Evolutionary conservation across 1,140 invertebrate species (phyloP).

Genomic region (Papilio machaon): DNA sequence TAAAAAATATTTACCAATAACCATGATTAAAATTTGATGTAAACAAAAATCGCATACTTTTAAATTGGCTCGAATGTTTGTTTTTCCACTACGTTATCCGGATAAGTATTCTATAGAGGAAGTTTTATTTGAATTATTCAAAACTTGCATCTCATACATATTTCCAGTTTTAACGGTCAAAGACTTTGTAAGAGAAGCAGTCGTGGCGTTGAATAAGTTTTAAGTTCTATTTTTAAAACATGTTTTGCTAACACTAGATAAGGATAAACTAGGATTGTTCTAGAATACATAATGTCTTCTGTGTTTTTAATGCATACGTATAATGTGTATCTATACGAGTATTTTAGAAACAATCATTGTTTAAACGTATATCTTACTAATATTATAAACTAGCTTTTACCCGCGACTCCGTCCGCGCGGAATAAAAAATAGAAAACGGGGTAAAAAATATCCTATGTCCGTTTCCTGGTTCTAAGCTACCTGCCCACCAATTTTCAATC

Average conservation of each 20-base stretch:
- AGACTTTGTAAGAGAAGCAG: not conserved
- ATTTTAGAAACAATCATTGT: too few species aligned
- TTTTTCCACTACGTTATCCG: not conserved
- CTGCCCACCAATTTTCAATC: too few species aligned
- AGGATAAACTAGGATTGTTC: not conserved
- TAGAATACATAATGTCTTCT: not conserved
- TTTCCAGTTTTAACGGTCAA: conserved; percentile 19
- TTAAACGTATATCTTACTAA: too few species aligned
- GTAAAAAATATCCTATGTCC: too few species aligned
- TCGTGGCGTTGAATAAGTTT: conserved; percentile 4
- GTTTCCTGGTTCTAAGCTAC: too few species aligned
- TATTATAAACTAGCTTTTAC: too few species aligned
- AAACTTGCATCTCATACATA: conserved; percentile 14
- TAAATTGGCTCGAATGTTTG: not conserved
- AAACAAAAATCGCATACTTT: not conserved
- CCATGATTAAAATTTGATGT: too few species aligned
- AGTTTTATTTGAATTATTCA: conserved; percentile 20
- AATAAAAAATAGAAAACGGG: too few species aligned
- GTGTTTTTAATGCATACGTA: not conserved
- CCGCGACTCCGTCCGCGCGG: too few species aligned
- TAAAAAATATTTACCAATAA: too few species aligned
- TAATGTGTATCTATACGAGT: not conserved
- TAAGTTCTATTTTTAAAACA: not conserved
- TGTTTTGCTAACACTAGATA: not conserved
- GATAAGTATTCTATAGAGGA: not conserved